Conservation (phyloP, 2,113 vertebrate species). For the Dendropsophus ebraccatus region DNA sequence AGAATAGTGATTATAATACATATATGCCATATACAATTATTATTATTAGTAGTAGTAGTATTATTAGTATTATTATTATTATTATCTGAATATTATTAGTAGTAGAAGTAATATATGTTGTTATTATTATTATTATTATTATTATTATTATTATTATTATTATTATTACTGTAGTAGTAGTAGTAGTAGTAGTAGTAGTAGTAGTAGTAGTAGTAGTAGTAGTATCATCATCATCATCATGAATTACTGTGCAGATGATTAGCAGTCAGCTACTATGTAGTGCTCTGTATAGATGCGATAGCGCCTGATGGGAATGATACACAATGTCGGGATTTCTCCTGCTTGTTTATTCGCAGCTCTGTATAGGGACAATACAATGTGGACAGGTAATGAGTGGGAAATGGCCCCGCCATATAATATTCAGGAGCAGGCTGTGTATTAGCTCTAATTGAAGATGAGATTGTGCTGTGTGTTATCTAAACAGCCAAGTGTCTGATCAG, state of each 20-base stretch:
- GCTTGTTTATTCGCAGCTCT: background rate
- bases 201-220: background rate
- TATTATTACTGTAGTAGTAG: too few relatives aligned
- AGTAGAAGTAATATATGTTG: too few relatives aligned
- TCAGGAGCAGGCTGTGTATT: background rate
- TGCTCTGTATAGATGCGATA: background rate
- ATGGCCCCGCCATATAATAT: background rate
- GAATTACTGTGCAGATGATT: too few relatives aligned
- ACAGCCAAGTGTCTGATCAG: conserved; percentile 13
- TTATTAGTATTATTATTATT: too few relatives aligned
- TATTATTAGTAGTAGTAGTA: too few relatives aligned
- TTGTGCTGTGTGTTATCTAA: conserved; percentile 18
- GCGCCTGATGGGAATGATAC: background rate
- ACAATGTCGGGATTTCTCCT: background rate
- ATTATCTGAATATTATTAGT: too few relatives aligned
- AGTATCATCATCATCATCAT: too few relatives aligned
- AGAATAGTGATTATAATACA: background rate
- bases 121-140: too few relatives aligned
- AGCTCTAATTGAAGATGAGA: background rate
- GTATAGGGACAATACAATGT: background rate
- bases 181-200: background rate
- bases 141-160: too few relatives aligned
- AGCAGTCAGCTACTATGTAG: background rate
- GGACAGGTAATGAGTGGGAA: conserved; percentile 28
- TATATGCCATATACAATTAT: background rate